A percentile compares a stretch with the other conserved stretches of the same genome.
phyloP scores from a whole-genome alignment of 2,888 invertebrate genomes.

The Hirtodrosophila trivittata region DNA sequence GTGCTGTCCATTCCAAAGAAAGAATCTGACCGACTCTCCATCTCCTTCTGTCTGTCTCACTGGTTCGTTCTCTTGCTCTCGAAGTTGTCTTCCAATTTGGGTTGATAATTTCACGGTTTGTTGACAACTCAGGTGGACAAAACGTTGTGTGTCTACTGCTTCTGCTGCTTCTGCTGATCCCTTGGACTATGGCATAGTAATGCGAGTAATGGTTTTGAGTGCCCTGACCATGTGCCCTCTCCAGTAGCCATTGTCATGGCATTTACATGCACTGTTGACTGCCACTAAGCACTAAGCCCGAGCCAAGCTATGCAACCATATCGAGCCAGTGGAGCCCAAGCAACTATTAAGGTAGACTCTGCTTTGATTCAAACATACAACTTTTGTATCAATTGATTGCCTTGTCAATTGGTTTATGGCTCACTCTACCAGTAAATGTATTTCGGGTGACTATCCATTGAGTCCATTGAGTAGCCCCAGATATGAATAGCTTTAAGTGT shows the following conservation, averaged over 20 bases:
- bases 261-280: conserved; percentile 77
- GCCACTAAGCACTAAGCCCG: conserved; percentile 71
- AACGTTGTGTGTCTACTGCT: conserved; percentile 49
- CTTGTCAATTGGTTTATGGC: conserved; percentile 77
- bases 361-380: conserved; percentile 61
- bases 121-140: conserved; percentile 80
- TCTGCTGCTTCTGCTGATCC: conserved; percentile 30
- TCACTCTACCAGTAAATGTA: conserved; percentile 65
- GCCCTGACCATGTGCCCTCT: conserved; percentile 3
- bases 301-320: conserved; percentile 38
- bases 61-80: conserved; percentile 30
- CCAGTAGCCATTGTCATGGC: conserved; percentile 68
- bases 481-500: conserved; percentile 32
- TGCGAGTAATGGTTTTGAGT: conserved; percentile 53
- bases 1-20: conserved; percentile 33
- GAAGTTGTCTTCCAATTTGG: conserved; percentile 68
- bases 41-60: neutral
- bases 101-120: conserved; percentile 81
- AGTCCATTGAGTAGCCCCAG: conserved; percentile 17
- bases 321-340: conserved; percentile 21
- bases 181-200: conserved; percentile 29
- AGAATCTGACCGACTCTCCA: conserved; percentile 6
- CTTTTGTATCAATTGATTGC: conserved; percentile 70
- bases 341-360: conserved; percentile 46
- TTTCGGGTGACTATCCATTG: conserved; percentile 35